Conservation (phyloP, 2,888 invertebrate genomes). For the Bombyx huttoni region DNA sequence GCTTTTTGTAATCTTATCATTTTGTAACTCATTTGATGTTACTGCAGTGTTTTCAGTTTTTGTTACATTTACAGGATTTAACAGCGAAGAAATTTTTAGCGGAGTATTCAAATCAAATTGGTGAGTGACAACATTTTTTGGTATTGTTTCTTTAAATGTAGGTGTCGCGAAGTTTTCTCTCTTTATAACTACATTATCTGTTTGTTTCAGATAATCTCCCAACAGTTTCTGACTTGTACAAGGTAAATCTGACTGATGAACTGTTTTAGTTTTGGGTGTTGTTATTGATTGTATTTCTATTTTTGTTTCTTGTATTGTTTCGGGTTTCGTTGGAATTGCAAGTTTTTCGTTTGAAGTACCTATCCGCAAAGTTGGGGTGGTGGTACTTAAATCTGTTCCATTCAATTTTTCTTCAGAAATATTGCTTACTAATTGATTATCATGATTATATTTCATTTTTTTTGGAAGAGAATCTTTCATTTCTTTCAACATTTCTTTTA, state of each 20-base stretch:
- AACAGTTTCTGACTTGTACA: background rate
- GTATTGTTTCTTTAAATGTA: background rate
- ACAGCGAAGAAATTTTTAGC: constrained; percentile 48
- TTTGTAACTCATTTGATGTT: constrained; percentile 1
- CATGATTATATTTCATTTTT: constrained; percentile 50
- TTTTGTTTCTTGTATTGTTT: constrained; percentile 9
- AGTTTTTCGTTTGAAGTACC: constrained; percentile 19
- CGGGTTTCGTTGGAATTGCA: constrained; percentile 6
- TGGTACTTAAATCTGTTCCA: constrained; percentile 10
- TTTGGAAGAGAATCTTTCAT: constrained; percentile 83
- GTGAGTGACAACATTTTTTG: background rate
- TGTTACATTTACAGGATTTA: constrained; percentile 40
- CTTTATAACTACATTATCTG: background rate
- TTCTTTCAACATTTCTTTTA: constrained; percentile 81
- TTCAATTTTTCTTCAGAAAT: constrained; percentile 6
- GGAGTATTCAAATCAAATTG: constrained; percentile 26
- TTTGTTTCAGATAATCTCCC: background rate
- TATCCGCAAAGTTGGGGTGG: constrained; percentile 53
- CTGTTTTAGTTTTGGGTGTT: too few species aligned
- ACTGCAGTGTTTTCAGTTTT: constrained; percentile 10
- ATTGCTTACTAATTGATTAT: constrained; percentile 8
- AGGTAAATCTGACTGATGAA: background rate
- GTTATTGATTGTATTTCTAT: background rate
- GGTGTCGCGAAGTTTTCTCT: background rate
- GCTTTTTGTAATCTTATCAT: background rate